Base-by-base conservation (phyloP, 2,113 vertebrate species). In the Tylochromis polylepis region DNA sequence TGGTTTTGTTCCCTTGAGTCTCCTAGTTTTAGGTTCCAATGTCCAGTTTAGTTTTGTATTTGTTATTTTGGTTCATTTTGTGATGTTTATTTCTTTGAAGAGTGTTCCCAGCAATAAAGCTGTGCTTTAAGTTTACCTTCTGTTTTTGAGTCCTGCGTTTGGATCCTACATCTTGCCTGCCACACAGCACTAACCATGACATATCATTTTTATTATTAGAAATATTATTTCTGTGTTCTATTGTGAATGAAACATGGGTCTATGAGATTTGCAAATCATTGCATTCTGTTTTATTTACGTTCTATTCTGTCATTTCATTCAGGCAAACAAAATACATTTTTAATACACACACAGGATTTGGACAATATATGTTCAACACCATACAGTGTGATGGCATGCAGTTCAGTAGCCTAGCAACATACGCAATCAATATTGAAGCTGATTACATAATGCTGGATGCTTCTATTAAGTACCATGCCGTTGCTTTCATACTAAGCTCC, bases 321-420 rank as follows among this genome's bases (percentile, higher is more conserved):
- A 29, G 0, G 15, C 24, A 49, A 75, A 75, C 67, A 75, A 29
- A 29, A 75, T 16, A 75, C 9, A 49, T 11, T 75, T 75, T 16
- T 29, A 0, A 29, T 49, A 18, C 8, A 53, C 70, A 49, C 3
- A 75, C 18, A 0, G 5, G 41, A 29, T 75, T 49, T 49, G 27
- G 1, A 75, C 70, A 75, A 75, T 29, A 29, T 49, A 49, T 24
- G 22, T 49, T 49, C 2, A 75, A 75, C 9, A 49, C 41, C 67
- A 75, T 15, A 18, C 22, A 18, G 22, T 75, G 24, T 2, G 15
- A 20, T 75, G 22, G 15, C 43, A 29, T 75, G 41, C 67, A 20
- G 41, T 29, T 46, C n/a, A 75, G 24, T 75, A 75, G 70, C 70
- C 24, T 75, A 75, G 41, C 41, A 75, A 75, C 41, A 75, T 49